Evolutionary conservation across 2,888 invertebrate species (phyloP).

Genomic region (Amphipoea oculea): DNA sequence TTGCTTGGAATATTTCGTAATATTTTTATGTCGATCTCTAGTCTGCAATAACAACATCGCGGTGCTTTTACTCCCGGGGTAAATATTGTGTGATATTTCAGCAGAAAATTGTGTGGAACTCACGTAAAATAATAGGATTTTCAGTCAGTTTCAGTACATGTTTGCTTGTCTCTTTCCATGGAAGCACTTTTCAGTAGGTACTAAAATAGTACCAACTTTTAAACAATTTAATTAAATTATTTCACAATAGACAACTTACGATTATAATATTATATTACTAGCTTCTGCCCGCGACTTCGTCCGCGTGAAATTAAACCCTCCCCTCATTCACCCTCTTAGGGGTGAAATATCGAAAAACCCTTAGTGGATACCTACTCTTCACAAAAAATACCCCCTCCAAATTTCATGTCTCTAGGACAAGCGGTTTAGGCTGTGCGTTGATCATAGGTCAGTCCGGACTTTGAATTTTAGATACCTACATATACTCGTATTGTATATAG

Average conservation of each 20-base stretch:
- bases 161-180: neutral
- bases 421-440: too few species aligned
- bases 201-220: neutral
- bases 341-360: too few species aligned
- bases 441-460: too few species aligned
- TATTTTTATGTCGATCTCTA: constrained; percentile 31
- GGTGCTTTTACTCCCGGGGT: neutral
- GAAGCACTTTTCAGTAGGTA: neutral
- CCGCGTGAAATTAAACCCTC: too few species aligned
- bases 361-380: too few species aligned
- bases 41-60: constrained; percentile 1
- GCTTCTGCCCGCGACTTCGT: too few species aligned
- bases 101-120: neutral
- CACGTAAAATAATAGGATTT: neutral
- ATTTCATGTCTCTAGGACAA: too few species aligned
- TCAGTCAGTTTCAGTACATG: neutral
- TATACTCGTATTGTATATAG: too few species aligned
- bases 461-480: too few species aligned
- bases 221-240: neutral
- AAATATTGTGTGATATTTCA: neutral
- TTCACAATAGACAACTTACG: neutral
- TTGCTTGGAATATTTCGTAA: constrained; percentile 38
- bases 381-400: too few species aligned
- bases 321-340: too few species aligned
- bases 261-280: neutral